Conservation (phyloP, 2,888 invertebrate species). For the Neria commutata region DNA sequence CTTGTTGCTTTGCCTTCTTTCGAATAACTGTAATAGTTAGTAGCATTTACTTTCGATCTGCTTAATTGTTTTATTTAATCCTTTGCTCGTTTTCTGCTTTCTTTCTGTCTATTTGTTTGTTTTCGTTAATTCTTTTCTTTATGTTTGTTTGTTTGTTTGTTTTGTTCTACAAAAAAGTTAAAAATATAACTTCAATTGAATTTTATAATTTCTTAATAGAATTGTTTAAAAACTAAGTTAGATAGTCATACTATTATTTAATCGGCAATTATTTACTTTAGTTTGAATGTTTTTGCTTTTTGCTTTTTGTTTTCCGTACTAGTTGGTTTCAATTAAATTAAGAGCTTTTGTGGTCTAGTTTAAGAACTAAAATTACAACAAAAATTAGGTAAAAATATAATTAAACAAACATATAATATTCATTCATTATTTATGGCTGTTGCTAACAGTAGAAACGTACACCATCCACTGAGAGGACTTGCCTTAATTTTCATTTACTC, state of each 20-base stretch:
- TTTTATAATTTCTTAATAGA: no score
- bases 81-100: conserved; percentile 2
- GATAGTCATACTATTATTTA: background rate
- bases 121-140: conserved; percentile 26
- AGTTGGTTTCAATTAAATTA: no score
- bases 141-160: conserved; percentile 14
- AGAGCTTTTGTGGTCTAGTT: no score
- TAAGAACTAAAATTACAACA: no score
- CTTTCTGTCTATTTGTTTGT: conserved; percentile 18
- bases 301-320: no score
- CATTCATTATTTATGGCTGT: conserved; percentile 36
- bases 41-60: conserved; percentile 7
- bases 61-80: conserved; percentile 12
- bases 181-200: no score
- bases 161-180: conserved; percentile 8
- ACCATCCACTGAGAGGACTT: conserved; percentile 62
- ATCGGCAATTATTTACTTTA: background rate
- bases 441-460: conserved; percentile 62
- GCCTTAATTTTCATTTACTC: conserved; percentile 64
- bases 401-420: background rate
- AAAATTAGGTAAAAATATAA: no score
- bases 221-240: conserved; percentile 13
- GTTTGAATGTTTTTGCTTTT: no score
- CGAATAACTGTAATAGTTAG: no score
- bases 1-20: no score